Evolutionary conservation across 2,888 invertebrate genomes (phyloP).

Genomic region (Calliphora vomitoria): DNA sequence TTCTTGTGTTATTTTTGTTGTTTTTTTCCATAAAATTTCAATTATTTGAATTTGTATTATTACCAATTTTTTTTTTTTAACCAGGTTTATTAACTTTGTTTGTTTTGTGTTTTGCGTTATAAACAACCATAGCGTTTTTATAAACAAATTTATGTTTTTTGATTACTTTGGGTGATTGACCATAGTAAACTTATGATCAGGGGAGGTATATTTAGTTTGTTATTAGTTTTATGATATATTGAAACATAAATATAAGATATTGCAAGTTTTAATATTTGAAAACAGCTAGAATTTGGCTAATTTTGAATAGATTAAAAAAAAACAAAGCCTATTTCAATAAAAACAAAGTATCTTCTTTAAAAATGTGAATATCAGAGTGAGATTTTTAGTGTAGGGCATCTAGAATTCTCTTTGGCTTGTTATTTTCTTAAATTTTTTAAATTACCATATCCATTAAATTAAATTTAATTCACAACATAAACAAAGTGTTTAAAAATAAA

Average conservation of each 20-base stretch:
- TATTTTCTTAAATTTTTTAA: not conserved
- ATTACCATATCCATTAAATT: not conserved
- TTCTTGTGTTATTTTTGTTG: constrained; percentile 28
- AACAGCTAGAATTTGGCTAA: too few species aligned
- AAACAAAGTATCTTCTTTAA: not conserved
- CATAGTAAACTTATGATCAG: not conserved
- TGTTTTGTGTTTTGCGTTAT: constrained; percentile 1
- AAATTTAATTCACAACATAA: not conserved
- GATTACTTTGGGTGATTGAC: constrained; percentile 13
- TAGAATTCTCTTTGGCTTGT: not conserved
- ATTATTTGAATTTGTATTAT: constrained; percentile 54
- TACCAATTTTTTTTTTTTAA: constrained; percentile 31
- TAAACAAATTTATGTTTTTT: constrained; percentile 14
- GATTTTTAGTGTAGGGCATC: not conserved
- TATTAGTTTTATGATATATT: not conserved
- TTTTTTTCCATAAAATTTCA: constrained; percentile 37
- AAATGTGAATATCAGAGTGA: not conserved
- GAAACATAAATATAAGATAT: not conserved
- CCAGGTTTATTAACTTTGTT: constrained; percentile 34
- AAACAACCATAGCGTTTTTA: not conserved
- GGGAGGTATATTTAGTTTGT: not conserved
- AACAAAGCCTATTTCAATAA: too few species aligned
- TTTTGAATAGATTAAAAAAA: not conserved
- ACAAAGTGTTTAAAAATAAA: not conserved
- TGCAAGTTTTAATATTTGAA: too few species aligned